Base-by-base conservation (phyloP, 2,888 invertebrate species). In the Hyalella azteca region DNA sequence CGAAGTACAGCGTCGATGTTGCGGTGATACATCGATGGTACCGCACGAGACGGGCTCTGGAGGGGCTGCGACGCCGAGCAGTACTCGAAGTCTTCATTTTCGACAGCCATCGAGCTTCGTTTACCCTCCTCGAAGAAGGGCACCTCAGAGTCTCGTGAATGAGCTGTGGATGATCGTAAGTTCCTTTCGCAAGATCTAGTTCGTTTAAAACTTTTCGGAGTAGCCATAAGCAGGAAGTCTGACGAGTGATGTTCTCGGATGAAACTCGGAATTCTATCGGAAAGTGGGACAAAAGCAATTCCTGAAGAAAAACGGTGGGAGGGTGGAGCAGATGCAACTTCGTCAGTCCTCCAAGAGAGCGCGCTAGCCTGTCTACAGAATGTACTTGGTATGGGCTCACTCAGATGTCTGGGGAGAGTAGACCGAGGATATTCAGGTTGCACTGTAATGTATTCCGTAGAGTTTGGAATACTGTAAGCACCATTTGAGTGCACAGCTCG, bases 221-320 rank as follows among this genome's bases (percentile, higher is more conserved):
- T 45, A 26, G 75, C 75, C 75, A 75, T 75, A 26, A 75, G 45
- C 11, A 75, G 29, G 29, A 75, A 75, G 26, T 75, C 75, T 39
- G 75, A 75, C 2, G 40, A 40, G 41, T 75, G 75, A 22, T 75
- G 75, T 26, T 75, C 75, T n/a, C 75, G 40, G 75, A 75, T 75
- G 45, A 75, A 75, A 26, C 75, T 41, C 26, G 75, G 75, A 4
- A 75, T 41, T 41, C 75, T 22, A 45, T 75, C 75, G 22, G 75
- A 75, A 29, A 75, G 75, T 11, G 75, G 75, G 7, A 75, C 75
- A 26, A 45, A 75, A 13, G 75, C 75, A 5, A 45, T 26, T 22
- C 75, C 75, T 7, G 19, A n/a, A 26, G 75, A 75, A 26, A 45
- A n/a, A 5, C 75, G 41, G 45, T 75, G 45, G 9, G 40, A 41